A percentile compares a stretch with the other conserved stretches of the same genome.
Conservation (phyloP, 1,140 invertebrate genomes). For the Lasioglossum albipes region DNA sequence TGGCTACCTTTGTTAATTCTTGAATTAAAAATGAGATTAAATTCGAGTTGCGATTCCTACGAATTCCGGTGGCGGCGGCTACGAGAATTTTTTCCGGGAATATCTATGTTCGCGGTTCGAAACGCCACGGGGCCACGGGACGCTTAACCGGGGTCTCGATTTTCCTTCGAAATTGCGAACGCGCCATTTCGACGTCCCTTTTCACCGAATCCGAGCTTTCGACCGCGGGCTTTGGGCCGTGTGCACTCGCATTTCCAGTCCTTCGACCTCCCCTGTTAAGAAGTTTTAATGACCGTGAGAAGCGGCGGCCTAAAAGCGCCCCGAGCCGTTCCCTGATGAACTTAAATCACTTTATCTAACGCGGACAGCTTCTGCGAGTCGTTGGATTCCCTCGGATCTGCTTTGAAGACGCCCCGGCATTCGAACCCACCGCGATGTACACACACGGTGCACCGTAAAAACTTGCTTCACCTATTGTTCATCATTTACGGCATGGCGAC, state of each 20-base stretch:
- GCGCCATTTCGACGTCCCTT: neutral
- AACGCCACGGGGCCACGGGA: no score
- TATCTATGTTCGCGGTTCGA: no score
- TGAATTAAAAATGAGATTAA: no score
- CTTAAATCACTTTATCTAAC: conserved; percentile 40
- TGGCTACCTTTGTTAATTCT: no score
- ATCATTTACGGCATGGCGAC: no score
- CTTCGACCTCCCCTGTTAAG: conserved; percentile 5
- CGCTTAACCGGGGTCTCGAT: no score
- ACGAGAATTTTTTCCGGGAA: no score
- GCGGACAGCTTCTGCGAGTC: conserved; percentile 16
- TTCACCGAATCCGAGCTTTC: neutral
- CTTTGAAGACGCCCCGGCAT: neutral
- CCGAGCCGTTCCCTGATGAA: neutral
- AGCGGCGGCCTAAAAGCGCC: conserved; percentile 13
- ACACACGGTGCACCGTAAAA: neutral
- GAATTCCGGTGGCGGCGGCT: no score
- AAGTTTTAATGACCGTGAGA: conserved; percentile 39
- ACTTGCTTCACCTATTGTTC: neutral
- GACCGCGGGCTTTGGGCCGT: neutral
- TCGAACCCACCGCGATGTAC: neutral
- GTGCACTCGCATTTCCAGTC: neutral
- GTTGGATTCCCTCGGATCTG: neutral
- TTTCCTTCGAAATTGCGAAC: no score
- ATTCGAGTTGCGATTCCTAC: no score